phyloP scores from a whole-genome alignment of 2,797 vertebrate species.

The Schizopygopsis pylzovi region DNA sequence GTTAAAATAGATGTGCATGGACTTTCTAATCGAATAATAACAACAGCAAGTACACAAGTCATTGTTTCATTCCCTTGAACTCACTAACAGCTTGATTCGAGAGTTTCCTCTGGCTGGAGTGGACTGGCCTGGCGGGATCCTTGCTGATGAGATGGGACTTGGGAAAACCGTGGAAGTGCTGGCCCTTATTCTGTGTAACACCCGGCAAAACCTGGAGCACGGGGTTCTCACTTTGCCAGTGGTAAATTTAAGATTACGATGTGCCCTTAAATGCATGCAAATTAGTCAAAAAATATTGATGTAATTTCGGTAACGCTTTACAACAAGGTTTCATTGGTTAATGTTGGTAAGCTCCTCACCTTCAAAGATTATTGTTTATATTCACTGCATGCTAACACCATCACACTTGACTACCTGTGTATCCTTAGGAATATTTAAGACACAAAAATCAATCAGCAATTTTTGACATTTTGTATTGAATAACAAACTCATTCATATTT shows the following conservation, averaged over 20 bases:
- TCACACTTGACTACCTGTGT: neutral
- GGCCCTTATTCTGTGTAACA: conserved; percentile 92
- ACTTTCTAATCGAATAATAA: neutral
- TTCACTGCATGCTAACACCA: neutral
- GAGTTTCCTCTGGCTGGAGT: conserved; percentile 88
- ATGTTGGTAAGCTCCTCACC: neutral
- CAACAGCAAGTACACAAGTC: neutral
- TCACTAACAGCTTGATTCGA: conserved; percentile 82
- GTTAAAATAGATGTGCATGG: neutral
- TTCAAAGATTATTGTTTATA: neutral
- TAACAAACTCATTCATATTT: neutral
- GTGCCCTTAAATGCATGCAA: neutral
- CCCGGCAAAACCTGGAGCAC: conserved; percentile 84
- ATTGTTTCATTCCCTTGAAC: neutral
- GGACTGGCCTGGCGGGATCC: conserved; percentile 94
- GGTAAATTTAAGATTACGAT: conserved; percentile 74
- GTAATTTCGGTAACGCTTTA: neutral
- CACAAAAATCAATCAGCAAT: neutral
- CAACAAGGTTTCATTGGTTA: neutral
- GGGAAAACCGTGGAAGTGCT: conserved; percentile 98
- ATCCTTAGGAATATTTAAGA: neutral
- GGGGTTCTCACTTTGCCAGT: conserved; percentile 86
- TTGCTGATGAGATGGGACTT: conserved; percentile 99
- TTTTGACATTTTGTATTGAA: neutral
- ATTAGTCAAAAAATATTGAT: neutral